Conservation (phyloP, 2,113 vertebrate species). For the Heterochromis multidens region DNA sequence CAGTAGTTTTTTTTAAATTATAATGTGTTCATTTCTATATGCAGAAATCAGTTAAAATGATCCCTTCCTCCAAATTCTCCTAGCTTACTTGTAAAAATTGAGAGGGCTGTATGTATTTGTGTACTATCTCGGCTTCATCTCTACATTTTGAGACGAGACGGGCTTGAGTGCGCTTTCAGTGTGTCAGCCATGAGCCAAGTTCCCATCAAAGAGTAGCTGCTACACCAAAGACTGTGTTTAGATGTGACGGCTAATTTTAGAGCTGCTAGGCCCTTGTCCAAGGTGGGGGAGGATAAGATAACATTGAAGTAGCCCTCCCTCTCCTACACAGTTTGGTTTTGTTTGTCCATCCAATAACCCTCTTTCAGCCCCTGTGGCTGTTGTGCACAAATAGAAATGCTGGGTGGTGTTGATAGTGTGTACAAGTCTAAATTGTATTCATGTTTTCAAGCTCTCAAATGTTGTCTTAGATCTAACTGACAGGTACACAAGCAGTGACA, state of each 20-base stretch:
- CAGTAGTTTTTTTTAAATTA: neutral
- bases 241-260: conserved; percentile 65
- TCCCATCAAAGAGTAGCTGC: conserved; percentile 63
- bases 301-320: conserved; percentile 51
- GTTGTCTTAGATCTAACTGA: neutral
- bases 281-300: conserved; percentile 68
- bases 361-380: conserved; percentile 1
- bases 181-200: conserved; percentile 60
- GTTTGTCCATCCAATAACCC: conserved; percentile 38
- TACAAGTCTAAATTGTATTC: neutral
- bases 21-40: neutral
- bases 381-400: neutral
- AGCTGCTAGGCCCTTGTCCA: conserved; percentile 58
- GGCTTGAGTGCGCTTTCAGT: conserved; percentile 36
- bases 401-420: neutral
- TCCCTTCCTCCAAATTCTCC: neutral
- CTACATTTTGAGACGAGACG: conserved; percentile 41
- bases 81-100: neutral
- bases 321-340: conserved; percentile 33
- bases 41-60: neutral
- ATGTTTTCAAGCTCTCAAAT: neutral
- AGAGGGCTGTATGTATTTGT: conserved; percentile 35
- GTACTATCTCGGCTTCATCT: conserved; percentile 38
- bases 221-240: conserved; percentile 63
- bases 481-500: neutral